Base-by-base conservation (phyloP, 2,888 invertebrate species). In the Polylopha cassiicola region DNA sequence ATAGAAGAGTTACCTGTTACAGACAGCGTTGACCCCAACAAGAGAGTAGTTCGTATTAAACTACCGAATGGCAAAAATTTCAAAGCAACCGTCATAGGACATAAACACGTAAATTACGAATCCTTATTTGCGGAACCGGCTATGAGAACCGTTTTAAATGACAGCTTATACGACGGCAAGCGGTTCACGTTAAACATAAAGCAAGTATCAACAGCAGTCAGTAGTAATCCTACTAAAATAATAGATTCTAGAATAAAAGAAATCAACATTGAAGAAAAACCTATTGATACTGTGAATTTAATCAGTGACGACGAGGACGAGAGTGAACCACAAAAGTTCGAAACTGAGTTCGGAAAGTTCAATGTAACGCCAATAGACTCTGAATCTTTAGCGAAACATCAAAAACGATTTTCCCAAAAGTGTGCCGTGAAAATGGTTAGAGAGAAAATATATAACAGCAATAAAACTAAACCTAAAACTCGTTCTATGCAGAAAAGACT, bases 281-380 rank as follows among this genome's bases (percentile, higher is more conserved):
- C 47, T 14, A 37, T 66, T 22, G 80, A 81, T 44, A 76, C 73
- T 17, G 73, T 85, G 21, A 60, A 75, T 55, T 65, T 85, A 39
- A 55, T 82, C 4, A 84, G 81, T 46, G 84, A 84, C 24, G 82
- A 84, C 3, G 84, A 84, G 44, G 72, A 74, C 6, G 62, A 60
- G 4, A 8, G 20, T 8, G 20, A 43, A 10, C 29, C 20, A 4
- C 44, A 49, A 21, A 45, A 15, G 37, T 68, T 71, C 34, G 51
- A 53, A 29, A 81, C 80, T 1, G 69, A 80, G 53, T 75, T 60
- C 53, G 81, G 79, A n/a, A 61, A 55, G 21, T 74, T 56, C 51
- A 61, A 57, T 30, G 46, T 72, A 8, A 45, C 49, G 21, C 23
- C 38, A 1, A 51, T 69, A 11, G 48, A 67, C 16, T 48, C 46